Base-by-base conservation (phyloP, 2,888 invertebrate genomes). In the Drosophila neonasuta region DNA sequence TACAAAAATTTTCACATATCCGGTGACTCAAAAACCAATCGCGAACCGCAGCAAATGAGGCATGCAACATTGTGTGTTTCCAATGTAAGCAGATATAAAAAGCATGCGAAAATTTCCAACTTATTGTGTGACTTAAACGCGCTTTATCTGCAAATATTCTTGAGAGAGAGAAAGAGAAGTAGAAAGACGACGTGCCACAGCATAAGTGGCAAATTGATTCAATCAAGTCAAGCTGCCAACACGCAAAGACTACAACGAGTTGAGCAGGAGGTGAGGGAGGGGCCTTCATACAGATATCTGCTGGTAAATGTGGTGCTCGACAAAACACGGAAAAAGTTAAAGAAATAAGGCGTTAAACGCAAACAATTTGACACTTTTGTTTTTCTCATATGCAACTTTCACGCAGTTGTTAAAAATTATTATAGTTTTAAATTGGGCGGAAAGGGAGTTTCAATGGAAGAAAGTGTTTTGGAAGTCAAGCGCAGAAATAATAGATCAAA, bases 321-420 rank as follows among this genome's bases (percentile, higher is more conserved):
- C 34, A 39, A 46, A 20, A 34, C 5, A 2, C 24, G 11, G 50
- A 57, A 64, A 71, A 70, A 73, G 58, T 46, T 58, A 83, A 69
- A 66, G 58, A 72, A 71, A 77, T 10, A 65, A 71, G 80, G 74
- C 63, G 69, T 63, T 58, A 67, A 71, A 63, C 46, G 50, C 65
- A 60, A 62, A 34, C 46, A 41, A 50, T 52, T 83, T 80, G 80
- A 68, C 83, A 80, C 68, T 60, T 68, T 57, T 46, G 52, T 52
- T 57, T 68, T 61, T 52, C 24, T 17, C 24, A 2, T 8, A 13
- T 20, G 32, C 34, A 68, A 78, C 86, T 81, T 86, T 84, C 87
- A 81, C 78, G 75, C 77, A 36, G 61, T 59, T 51, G 51, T 50
- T 39, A 41, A 51, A 61, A 64, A 72, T 60, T 65, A 48, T 65